Evolutionary conservation across 1,140 invertebrate genomes (phyloP), one percentile per base, ranked within the genome.

Genomic region (Anthonomus grandis): DNA sequence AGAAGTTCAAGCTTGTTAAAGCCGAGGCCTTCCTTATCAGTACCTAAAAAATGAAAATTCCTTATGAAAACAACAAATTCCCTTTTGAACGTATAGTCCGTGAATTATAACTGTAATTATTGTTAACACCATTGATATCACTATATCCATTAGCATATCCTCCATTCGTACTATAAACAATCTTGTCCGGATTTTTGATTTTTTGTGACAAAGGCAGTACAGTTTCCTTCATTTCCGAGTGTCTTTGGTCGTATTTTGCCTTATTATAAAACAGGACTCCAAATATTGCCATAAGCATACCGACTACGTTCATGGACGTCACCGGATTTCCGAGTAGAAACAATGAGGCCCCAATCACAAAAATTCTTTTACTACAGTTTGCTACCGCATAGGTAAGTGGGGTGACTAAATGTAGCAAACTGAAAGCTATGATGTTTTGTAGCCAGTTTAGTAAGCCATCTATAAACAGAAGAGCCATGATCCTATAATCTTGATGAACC

Each of bases 361-460:
- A 91, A 59, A 97, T 92, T 64, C 95, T 79, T 75, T 98, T 98
- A n/a, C 92, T 92, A 10, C 93, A 91, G 74, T 90, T 97, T 12
- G 93, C 92, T 17, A 98, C 93, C 0, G 94, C 92, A 74, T 97
- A 98, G 0, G 93, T 94, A 18, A 98, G 77, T 13, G 95, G 93
- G 12, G 93, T 86, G 1, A 97, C 91, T 51, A 94, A 74, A 18
- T 86, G 87, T 53, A 98, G 79, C 19, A 98, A 86, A 55, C 90
- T 93, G 74, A 98, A 98, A 0, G 95, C 95, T 18, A 96, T 83
- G 49, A 97, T 86, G 70, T 97, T 98, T 74, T 98, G 95, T 55
- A 95, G 73, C 87, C 93, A 97, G 71, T 91, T 96, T 46, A 95
- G 79, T 15, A 93, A 73, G 18, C 94, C 95, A 74, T 97, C 93